Percentiles rank a stretch among this genome's conserved stretches.
Conservation (phyloP, 2,113 vertebrate species). For the Limanda limanda region DNA sequence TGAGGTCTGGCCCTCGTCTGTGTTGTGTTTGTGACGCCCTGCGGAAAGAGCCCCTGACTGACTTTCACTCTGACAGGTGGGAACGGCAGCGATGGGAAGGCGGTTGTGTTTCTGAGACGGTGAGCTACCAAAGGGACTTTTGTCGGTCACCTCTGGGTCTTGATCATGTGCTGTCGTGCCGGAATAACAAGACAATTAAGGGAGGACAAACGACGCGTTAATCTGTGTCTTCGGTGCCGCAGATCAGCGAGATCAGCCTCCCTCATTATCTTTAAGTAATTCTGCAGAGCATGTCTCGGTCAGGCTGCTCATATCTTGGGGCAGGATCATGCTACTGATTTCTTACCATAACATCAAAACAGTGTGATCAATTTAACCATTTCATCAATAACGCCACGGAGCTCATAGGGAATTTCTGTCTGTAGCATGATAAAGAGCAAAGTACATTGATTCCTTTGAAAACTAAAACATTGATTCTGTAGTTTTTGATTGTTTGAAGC, state of each 20-base stretch:
- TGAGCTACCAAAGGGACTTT: conserved; percentile 58
- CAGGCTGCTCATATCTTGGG: conserved; percentile 8
- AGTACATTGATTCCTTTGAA: background rate
- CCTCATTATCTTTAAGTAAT: conserved; percentile 47
- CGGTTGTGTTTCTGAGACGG: conserved; percentile 46
- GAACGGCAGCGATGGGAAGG: conserved; percentile 5
- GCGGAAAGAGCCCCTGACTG: conserved; percentile 57
- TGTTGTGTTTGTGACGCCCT: conserved; percentile 53
- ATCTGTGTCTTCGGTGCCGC: conserved; percentile 54
- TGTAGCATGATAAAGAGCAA: background rate
- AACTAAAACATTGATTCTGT: background rate
- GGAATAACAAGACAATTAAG: conserved; percentile 67
- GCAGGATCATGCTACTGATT: conserved; percentile 14
- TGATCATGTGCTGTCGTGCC: conserved; percentile 47
- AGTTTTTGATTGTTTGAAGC: background rate
- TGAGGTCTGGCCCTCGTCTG: conserved; percentile 47
- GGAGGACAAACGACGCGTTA: conserved; percentile 56
- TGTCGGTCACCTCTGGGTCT: conserved; percentile 58
- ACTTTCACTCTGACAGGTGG: conserved; percentile 60
- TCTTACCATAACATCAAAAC: conserved; percentile 27
- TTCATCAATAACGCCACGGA: background rate
- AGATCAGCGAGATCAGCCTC: conserved; percentile 54
- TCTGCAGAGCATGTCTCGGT: conserved; percentile 41
- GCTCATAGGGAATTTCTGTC: background rate
- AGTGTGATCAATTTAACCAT: conserved; percentile 8